Percentiles rank a stretch among this genome's conserved stretches.
phyloP scores from a whole-genome alignment of 2,888 invertebrate genomes.

The Platycheirus albimanus region DNA sequence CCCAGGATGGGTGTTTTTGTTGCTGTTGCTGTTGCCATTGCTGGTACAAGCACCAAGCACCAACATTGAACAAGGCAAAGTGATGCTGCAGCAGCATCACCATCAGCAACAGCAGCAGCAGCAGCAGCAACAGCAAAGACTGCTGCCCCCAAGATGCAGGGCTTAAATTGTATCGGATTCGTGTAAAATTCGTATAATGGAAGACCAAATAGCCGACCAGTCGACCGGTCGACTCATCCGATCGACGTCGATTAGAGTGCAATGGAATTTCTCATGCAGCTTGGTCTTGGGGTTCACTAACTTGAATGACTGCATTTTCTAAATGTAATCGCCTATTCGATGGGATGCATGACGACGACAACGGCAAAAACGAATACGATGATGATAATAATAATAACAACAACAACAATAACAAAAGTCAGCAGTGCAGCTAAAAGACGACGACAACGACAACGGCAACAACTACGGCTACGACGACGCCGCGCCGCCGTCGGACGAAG shows the following conservation, averaged over 20 bases:
- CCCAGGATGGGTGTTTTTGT: constrained; percentile 45
- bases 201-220: constrained; percentile 62
- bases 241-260: constrained; percentile 73
- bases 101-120: neutral
- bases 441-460: constrained; percentile 28
- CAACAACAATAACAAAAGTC: constrained; percentile 17
- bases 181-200: constrained; percentile 70
- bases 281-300: constrained; percentile 63
- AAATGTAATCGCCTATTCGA: constrained; percentile 70
- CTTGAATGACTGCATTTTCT: constrained; percentile 73
- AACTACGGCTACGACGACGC: no score
- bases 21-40: constrained; percentile 29
- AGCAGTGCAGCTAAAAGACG: neutral
- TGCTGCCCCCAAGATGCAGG: constrained; percentile 50
- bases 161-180: constrained; percentile 72
- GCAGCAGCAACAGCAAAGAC: neutral
- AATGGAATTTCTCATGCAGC: constrained; percentile 67
- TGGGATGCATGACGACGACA: constrained; percentile 64
- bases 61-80: constrained; percentile 14
- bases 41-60: constrained; percentile 11
- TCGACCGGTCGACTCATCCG: constrained; percentile 69
- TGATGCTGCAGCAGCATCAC: constrained; percentile 31
- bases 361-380: constrained; percentile 45
- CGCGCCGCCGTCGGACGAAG: no score
- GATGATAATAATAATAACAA: constrained; percentile 35